phyloP scores from a whole-genome alignment of 1,140 invertebrate species.

The Brachionus angularis region DNA sequence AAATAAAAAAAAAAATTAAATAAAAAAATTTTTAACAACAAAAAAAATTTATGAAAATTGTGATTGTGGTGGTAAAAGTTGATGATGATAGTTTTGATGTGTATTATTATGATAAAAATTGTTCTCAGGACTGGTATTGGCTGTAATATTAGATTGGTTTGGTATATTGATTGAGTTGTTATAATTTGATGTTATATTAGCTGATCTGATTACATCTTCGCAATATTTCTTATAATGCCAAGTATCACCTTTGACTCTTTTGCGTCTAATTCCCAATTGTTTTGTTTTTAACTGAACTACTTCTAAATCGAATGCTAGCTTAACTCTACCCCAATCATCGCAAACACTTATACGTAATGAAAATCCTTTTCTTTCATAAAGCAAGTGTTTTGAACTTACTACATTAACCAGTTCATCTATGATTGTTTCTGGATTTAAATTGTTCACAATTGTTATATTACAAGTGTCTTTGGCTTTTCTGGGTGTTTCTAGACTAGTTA shows the following conservation, averaged over 20 bases:
- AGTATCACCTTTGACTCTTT: slow-evolving; percentile 73
- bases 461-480: slow-evolving; percentile 54
- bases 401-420: slow-evolving; percentile 40
- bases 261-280: slow-evolving; percentile 69
- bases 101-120: slow-evolving; percentile 14
- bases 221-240: slow-evolving; percentile 82
- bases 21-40: not conserved
- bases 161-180: slow-evolving; percentile 12
- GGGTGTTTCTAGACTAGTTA: slow-evolving; percentile 51
- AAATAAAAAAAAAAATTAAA: not conserved
- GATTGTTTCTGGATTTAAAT: slow-evolving; percentile 28
- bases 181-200: slow-evolving; percentile 45
- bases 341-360: slow-evolving; percentile 25
- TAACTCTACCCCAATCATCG: slow-evolving; percentile 60
- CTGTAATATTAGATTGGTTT: not conserved
- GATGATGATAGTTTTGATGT: slow-evolving; percentile 24
- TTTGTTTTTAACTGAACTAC: slow-evolving; percentile 64
- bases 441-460: slow-evolving; percentile 35
- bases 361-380: slow-evolving; percentile 26
- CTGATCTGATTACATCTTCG: slow-evolving; percentile 68
- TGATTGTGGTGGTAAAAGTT: slow-evolving; percentile 17
- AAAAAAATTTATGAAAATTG: slow-evolving; percentile 23
- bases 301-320: slow-evolving; percentile 73
- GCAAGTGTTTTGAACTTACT: slow-evolving; percentile 32
- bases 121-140: not conserved